These are phyloP conservation scores for Hybos culiciformis DNA, from an alignment of 2,888 invertebrate species.

Conservation along the genomic window DNA sequence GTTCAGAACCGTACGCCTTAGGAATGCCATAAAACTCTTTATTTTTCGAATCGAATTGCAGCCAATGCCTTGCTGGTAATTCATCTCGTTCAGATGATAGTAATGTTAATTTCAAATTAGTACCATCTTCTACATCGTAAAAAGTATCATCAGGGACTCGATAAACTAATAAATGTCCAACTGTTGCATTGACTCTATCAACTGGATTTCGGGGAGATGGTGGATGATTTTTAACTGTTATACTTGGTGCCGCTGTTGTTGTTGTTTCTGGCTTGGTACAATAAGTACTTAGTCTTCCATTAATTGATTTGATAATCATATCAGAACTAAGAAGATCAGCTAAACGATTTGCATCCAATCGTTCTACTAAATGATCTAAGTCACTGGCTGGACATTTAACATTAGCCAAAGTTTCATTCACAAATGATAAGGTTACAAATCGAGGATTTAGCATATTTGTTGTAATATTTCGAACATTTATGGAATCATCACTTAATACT, in stretches of 20 bases:
- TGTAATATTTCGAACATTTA: conserved; percentile 33
- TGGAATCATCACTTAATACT: conserved; percentile 33
- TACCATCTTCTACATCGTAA: conserved; percentile 76
- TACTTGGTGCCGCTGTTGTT: conserved; percentile 38
- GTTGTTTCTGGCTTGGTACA: conserved; percentile 44
- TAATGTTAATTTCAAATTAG: conserved; percentile 58
- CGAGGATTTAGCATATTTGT: conserved; percentile 29
- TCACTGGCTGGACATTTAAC: conserved; percentile 64
- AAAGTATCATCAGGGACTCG: conserved; percentile 81
- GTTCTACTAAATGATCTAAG: conserved; percentile 47
- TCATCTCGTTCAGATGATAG: conserved; percentile 56
- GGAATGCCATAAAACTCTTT: conserved; percentile 84
- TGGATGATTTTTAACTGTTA: conserved; percentile 50
- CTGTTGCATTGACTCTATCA: conserved; percentile 67
- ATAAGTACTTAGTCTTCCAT: conserved; percentile 51
- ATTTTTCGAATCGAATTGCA: conserved; percentile 78
- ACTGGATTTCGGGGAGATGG: conserved; percentile 75
- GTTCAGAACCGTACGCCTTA: conserved; percentile 52
- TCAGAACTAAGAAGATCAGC: conserved; percentile 49
- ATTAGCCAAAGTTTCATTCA: conserved; percentile 71
- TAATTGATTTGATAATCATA: conserved; percentile 49
- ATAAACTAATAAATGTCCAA: conserved; percentile 67
- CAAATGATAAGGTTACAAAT: conserved; percentile 51
- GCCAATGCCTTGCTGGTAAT: conserved; percentile 59
- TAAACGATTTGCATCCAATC: conserved; percentile 39